Evolutionary conservation across 1,140 invertebrate species (phyloP).

Genomic region (Cherax quadricarinatus): DNA sequence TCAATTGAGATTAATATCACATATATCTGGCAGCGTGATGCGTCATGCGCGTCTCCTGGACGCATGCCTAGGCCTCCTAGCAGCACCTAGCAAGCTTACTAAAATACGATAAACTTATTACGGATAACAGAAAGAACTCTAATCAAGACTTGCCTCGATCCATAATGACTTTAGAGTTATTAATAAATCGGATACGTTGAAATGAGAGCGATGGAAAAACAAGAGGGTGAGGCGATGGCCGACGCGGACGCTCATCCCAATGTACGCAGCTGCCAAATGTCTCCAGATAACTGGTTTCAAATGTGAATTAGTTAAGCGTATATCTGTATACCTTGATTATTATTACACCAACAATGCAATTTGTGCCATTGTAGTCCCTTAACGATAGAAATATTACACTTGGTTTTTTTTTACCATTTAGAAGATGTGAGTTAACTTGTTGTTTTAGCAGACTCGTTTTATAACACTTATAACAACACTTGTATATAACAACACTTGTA

Average conservation of each 20-base stretch:
- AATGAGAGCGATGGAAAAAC: constrained; percentile 62
- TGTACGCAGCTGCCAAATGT: constrained; percentile 39
- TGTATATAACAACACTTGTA: too few species aligned
- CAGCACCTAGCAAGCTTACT: neutral
- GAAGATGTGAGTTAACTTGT: neutral
- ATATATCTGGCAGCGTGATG: too few species aligned
- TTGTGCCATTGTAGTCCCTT: neutral
- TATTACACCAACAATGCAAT: constrained; percentile 17
- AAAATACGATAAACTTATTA: constrained; percentile 33
- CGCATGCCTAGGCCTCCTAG: neutral
- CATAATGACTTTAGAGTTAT: constrained; percentile 61
- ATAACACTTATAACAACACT: too few species aligned
- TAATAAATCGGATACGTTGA: constrained; percentile 63
- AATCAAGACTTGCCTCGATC: constrained; percentile 51
- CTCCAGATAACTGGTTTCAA: constrained; percentile 45
- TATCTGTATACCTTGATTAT: constrained; percentile 33
- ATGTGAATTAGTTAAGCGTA: constrained; percentile 50
- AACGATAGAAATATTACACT: neutral
- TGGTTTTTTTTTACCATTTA: neutral
- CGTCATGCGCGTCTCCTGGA: neutral
- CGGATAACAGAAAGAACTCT: constrained; percentile 43
- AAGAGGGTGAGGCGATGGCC: constrained; percentile 39
- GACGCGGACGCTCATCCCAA: constrained; percentile 22
- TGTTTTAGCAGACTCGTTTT: too few species aligned
- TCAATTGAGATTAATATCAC: too few species aligned